Percentiles rank a stretch among this genome's conserved stretches.
phyloP scores from a whole-genome alignment of 2,888 invertebrate species.

The Tenthredo amoena region DNA sequence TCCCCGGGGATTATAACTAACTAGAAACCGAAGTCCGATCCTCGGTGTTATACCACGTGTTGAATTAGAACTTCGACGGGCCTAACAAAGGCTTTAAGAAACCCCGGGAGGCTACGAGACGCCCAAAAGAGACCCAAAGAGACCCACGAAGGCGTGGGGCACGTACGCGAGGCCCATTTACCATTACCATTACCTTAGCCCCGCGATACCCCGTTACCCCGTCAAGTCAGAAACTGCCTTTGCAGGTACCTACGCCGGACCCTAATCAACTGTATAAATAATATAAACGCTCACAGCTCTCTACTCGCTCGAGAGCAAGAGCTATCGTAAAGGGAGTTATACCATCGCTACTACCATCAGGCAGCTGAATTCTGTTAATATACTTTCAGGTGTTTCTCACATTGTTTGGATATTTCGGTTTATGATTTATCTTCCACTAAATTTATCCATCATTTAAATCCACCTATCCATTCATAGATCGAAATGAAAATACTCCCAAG shows the following conservation, averaged over 20 bases:
- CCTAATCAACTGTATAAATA: slow-evolving; percentile 53
- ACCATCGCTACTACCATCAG: slow-evolving; percentile 37
- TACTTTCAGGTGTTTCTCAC: background rate
- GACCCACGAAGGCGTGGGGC: slow-evolving; percentile 49
- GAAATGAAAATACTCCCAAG: background rate
- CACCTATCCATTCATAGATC: background rate
- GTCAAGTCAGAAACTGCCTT: slow-evolving; percentile 44
- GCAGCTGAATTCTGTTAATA: background rate
- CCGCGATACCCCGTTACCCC: background rate
- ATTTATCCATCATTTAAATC: background rate
- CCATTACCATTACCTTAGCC: slow-evolving; percentile 46
- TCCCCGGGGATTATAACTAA: background rate
- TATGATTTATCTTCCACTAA: background rate
- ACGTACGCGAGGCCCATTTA: slow-evolving; percentile 50
- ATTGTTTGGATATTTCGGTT: background rate
- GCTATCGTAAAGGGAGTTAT: slow-evolving; percentile 23
- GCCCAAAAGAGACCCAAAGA: slow-evolving; percentile 30
- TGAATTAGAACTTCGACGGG: slow-evolving; percentile 22
- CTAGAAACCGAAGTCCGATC: slow-evolving; percentile 32
- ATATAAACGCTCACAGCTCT: slow-evolving; percentile 52
- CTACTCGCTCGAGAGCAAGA: background rate
- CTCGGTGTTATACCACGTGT: slow-evolving; percentile 37
- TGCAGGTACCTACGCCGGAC: slow-evolving; percentile 51
- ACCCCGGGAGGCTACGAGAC: slow-evolving; percentile 7
- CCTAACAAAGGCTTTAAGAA: slow-evolving; percentile 28